Percentiles rank a stretch among this genome's conserved stretches.
These are phyloP conservation scores for Proteles cristata DNA, from an alignment of 2,113 vertebrate genomes.

Conservation along the genomic window DNA sequence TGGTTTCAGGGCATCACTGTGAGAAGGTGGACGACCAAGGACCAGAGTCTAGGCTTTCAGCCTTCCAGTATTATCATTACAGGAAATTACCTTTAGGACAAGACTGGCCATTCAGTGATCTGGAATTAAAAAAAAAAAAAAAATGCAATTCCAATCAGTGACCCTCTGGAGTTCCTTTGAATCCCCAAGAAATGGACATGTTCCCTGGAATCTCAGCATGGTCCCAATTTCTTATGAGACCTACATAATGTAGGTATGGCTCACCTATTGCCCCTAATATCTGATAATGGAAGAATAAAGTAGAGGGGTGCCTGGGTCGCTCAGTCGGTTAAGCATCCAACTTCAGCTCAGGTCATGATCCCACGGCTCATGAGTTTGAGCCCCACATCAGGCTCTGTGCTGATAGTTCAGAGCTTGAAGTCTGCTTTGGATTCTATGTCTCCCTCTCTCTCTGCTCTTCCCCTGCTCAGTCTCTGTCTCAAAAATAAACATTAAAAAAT, in stretches of 20 bases:
- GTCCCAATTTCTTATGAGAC: not conserved
- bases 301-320: too few species aligned
- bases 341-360: too few species aligned
- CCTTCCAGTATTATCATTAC: not conserved
- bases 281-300: not conserved
- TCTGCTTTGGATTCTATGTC: too few species aligned
- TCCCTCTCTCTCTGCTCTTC: too few species aligned
- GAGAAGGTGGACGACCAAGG: not conserved
- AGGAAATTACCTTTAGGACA: not conserved
- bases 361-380: too few species aligned
- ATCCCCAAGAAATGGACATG: not conserved
- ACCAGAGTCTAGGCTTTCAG: not conserved
- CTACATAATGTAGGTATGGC: not conserved
- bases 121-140: not conserved
- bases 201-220: not conserved
- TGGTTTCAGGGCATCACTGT: not conserved
- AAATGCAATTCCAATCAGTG: not conserved
- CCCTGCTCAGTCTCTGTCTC: too few species aligned
- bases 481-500: too few species aligned
- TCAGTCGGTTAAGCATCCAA: too few species aligned
- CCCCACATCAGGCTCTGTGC: too few species aligned
- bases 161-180: not conserved
- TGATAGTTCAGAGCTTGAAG: too few species aligned
- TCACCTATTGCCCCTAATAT: not conserved
- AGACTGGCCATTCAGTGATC: not conserved